These are phyloP conservation scores for Drosophila malerkotliana DNA, from an alignment of 1,140 invertebrate genomes.

Conservation along the genomic window DNA sequence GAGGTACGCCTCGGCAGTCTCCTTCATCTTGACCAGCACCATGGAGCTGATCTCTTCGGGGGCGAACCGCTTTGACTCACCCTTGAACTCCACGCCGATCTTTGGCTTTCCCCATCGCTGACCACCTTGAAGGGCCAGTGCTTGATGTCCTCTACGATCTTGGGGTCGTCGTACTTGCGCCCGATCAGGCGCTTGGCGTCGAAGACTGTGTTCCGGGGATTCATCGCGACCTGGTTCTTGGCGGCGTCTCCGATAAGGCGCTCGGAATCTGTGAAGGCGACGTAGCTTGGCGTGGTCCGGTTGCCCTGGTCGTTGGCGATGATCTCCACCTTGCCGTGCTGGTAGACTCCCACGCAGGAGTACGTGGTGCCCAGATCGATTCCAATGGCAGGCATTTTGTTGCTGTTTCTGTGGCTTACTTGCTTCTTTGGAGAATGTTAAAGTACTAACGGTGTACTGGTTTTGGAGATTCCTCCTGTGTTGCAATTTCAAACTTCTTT, in stretches of 20 bases:
- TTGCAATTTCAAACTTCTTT: slow-evolving; percentile 5
- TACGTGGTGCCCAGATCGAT: slow-evolving; percentile 92
- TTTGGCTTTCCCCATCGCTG: slow-evolving; percentile 88
- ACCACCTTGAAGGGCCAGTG: slow-evolving; percentile 91
- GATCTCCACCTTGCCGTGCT: slow-evolving; percentile 95
- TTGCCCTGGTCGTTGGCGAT: slow-evolving; percentile 98
- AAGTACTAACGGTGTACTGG: background rate
- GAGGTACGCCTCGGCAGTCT: slow-evolving; percentile 91
- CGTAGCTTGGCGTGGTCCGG: slow-evolving; percentile 97
- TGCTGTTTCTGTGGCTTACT: background rate
- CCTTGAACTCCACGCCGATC: slow-evolving; percentile 90
- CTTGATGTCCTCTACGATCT: slow-evolving; percentile 90
- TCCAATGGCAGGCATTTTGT: slow-evolving; percentile 87
- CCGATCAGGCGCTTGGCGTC: slow-evolving; percentile 88
- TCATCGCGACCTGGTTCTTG: slow-evolving; percentile 6
- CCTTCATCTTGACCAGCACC: slow-evolving; percentile 92
- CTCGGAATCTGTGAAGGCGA: slow-evolving; percentile 92
- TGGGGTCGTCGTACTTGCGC: slow-evolving; percentile 88
- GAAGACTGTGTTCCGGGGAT: slow-evolving; percentile 60
- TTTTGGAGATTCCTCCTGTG: background rate
- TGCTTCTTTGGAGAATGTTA: slow-evolving; percentile 4
- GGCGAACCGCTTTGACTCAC: slow-evolving; percentile 89
- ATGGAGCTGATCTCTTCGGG: slow-evolving; percentile 92
- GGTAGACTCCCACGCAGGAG: slow-evolving; percentile 92
- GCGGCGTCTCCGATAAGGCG: slow-evolving; percentile 4